These are phyloP conservation scores for Numida meleagris DNA, from an alignment of 2,113 vertebrate genomes.

Conservation along the genomic window DNA sequence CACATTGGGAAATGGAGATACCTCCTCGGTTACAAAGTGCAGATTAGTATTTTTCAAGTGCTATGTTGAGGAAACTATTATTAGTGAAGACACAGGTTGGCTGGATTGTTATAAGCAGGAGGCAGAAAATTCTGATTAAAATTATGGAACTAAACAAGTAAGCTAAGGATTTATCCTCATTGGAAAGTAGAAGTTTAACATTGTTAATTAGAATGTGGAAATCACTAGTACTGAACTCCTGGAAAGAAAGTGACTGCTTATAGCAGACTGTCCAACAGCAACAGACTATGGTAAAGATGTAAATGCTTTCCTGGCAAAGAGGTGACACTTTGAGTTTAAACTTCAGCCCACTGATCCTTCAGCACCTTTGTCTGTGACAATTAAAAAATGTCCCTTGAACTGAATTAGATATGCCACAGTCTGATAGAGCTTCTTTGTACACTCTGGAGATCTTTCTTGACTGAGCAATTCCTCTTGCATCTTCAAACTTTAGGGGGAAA, in stretches of 20 bases:
- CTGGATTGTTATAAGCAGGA: background rate
- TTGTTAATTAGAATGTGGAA: background rate
- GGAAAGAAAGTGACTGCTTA: background rate
- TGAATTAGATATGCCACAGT: background rate
- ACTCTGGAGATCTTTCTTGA: background rate
- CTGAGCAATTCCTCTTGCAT: background rate
- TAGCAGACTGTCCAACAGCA: background rate
- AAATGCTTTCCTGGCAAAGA: background rate
- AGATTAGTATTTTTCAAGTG: background rate
- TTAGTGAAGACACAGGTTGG: background rate
- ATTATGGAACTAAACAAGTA: background rate
- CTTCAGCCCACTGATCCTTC: background rate
- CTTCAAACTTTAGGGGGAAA: background rate
- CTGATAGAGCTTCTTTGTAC: background rate
- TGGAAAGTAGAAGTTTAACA: background rate
- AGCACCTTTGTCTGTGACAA: background rate
- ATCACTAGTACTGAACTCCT: background rate
- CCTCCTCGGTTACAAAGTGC: background rate
- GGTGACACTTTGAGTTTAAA: background rate
- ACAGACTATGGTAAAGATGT: background rate
- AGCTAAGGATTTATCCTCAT: background rate
- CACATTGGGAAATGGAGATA: background rate
- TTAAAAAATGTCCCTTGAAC: background rate
- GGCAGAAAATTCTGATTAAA: background rate
- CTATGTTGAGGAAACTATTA: background rate